A percentile compares a stretch with the other conserved stretches of the same genome.
Evolutionary conservation across 2,797 vertebrate genomes (phyloP).

Genomic region (Ficedula albicollis): DNA sequence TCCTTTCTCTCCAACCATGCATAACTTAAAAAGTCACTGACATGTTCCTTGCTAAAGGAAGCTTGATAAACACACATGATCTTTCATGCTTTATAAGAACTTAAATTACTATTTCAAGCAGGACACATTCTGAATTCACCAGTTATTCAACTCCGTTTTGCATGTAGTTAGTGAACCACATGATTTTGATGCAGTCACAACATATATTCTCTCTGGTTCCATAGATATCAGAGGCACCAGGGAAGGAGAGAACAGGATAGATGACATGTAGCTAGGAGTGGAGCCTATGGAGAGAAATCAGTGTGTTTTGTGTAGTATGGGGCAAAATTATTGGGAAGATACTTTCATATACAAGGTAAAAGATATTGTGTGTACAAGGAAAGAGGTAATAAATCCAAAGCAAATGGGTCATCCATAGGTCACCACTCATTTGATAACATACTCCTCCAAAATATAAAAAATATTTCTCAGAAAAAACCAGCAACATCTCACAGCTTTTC

Average conservation of each 20-base stretch:
- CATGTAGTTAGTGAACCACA: not conserved
- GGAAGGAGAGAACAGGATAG: not conserved
- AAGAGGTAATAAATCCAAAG: not conserved
- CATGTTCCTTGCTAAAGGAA: not conserved
- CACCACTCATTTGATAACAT: not conserved
- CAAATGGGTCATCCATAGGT: not conserved
- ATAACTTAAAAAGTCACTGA: not conserved
- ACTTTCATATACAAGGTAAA: not conserved
- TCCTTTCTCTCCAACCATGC: not conserved
- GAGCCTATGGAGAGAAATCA: not conserved
- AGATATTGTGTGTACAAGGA: not conserved
- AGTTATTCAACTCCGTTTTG: not conserved
- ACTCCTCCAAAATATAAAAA: slow-evolving; percentile 46
- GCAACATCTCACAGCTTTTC: not conserved
- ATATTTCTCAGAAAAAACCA: not conserved
- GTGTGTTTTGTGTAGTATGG: not conserved
- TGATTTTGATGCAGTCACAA: not conserved
- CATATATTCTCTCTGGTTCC: not conserved
- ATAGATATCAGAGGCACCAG: not conserved
- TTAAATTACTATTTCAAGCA: not conserved
- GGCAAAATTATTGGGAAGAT: not conserved
- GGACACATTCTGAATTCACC: not conserved
- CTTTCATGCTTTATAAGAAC: not conserved
- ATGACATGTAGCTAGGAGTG: not conserved
- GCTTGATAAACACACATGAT: not conserved